Evolutionary conservation across 2,888 invertebrate genomes (phyloP), one percentile per base, ranked within the genome.

Genomic region (Autographa pulchrina): DNA sequence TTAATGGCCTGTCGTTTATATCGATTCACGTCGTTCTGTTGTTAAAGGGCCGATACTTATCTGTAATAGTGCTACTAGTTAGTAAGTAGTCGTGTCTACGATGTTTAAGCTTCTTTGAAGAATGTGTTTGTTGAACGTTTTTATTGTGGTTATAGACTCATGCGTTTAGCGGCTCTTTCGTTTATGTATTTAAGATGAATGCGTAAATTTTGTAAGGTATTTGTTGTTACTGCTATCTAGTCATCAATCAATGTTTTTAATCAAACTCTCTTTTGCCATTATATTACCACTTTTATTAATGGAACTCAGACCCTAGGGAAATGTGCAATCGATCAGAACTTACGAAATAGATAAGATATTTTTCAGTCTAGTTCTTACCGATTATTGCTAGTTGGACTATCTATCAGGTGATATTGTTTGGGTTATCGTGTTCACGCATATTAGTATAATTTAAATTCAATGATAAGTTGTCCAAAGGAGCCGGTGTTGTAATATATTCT

Each of bases 1-100:
- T 68, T 87, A 85, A 85, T 88, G 79, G 75, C 80, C 84, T 85
- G 88, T 87, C 88, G 80, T 81, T 84, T 78, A 77, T 88, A 88
- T 88, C 84, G 85, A 88, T 83, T 81, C 78, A 71, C 64, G 75
- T 81, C 78, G 77, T 74, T 74, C 77, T 78, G 81, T 82, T 75
- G 78, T 83, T 81, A 77, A 77, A 83, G 77, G 77, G 64, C 73
- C 81, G 72, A 81, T 77, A 83, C 72, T 85, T 81, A 81, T 83
- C 72, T 78, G 65, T 78, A 85, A 78, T 80, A 80, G 70, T 73
- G 73, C 81, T 68, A 78, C 75, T 78, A 76, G 73, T 81, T 80
- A n/a, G n/a, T n/a, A 83, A 74, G 73, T 80, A 72, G 74, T 73
- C 56, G 75, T 25, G 64, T 75, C 62, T 69, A 75, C 59, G 31